Conservation (phyloP, 2,113 vertebrate genomes). For the Tonatia bakeri region DNA sequence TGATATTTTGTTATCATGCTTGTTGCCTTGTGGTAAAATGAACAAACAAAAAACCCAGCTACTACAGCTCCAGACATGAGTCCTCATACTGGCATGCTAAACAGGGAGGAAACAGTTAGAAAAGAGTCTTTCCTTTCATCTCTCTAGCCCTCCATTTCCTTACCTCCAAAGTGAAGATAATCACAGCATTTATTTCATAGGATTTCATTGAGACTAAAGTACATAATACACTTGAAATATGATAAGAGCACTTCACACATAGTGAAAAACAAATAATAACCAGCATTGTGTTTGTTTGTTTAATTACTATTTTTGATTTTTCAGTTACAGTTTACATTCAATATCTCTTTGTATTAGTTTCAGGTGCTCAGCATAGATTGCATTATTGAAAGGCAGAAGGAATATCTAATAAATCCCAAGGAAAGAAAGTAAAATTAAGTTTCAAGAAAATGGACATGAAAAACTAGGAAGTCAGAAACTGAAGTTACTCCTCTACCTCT, state of each 20-base stretch:
- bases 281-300: not conserved
- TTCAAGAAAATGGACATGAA: not conserved
- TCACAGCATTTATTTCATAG: not conserved
- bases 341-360: too few relatives aligned
- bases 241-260: not conserved
- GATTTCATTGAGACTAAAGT: not conserved
- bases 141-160: not conserved
- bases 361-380: too few relatives aligned
- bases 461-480: not conserved
- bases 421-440: not conserved
- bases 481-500: not conserved
- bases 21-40: not conserved
- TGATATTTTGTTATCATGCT: not conserved
- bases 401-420: not conserved
- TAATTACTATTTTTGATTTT: not conserved
- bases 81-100: not conserved
- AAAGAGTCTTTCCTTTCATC: not conserved
- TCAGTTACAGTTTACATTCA: too few relatives aligned
- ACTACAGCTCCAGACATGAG: not conserved
- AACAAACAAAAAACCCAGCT: not conserved
- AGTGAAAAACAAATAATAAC: not conserved
- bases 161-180: not conserved
- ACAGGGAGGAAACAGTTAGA: not conserved
- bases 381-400: not conserved
- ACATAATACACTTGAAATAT: not conserved